Percentiles rank a stretch among this genome's conserved stretches.
Evolutionary conservation across 2,797 vertebrate species (phyloP).

Genomic region (Streptopelia turtur): DNA sequence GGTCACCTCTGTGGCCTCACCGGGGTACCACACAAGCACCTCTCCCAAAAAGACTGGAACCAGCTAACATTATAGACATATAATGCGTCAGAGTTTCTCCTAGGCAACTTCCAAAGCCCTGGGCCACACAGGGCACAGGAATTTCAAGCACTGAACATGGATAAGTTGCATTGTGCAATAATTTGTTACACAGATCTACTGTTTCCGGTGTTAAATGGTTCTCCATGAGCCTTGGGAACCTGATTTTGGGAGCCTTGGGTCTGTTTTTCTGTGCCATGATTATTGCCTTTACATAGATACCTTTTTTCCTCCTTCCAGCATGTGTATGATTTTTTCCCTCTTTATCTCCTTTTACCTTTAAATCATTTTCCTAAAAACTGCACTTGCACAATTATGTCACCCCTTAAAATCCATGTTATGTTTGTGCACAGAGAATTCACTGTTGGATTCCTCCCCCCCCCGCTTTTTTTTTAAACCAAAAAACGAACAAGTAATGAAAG

Average conservation of each 20-base stretch:
- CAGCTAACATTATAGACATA: not conserved
- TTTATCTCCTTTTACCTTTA: not conserved
- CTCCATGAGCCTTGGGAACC: not conserved
- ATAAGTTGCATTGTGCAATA: not conserved
- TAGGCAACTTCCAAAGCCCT: not conserved
- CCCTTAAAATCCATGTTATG: conserved; percentile 3
- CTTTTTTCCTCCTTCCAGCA: not conserved
- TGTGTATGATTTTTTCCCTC: not conserved
- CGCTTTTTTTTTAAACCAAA: not conserved
- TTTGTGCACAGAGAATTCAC: not conserved
- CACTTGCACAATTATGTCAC: not conserved
- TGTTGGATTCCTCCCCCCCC: not conserved
- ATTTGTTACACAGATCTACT: not conserved
- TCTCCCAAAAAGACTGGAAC: not conserved
- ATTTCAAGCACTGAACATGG: not conserved
- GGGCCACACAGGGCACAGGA: not conserved
- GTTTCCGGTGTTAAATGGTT: not conserved
- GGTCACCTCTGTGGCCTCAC: not conserved
- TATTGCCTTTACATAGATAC: not conserved
- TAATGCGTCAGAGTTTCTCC: not conserved
- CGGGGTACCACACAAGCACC: not conserved
- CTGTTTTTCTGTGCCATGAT: not conserved
- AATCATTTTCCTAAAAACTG: not conserved
- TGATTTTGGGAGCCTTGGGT: not conserved
- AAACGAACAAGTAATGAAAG: conserved; percentile 12